Base-by-base conservation (phyloP, 2,113 vertebrate species). In the Merops nubicus region DNA sequence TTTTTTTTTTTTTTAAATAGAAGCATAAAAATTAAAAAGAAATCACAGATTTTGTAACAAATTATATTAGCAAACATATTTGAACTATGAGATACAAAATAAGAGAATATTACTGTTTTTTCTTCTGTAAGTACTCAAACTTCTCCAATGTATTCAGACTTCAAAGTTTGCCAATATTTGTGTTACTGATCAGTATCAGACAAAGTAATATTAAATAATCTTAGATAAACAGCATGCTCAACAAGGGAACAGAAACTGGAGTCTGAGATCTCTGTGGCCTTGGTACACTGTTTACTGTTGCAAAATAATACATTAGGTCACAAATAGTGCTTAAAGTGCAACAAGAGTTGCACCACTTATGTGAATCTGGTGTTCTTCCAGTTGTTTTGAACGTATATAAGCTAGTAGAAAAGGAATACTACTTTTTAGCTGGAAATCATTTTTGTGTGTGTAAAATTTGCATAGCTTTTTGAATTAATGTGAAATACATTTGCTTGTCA, bases 301-400 rank as follows among this genome's bases (percentile, higher is more conserved):
- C 92, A 91, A 96, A 97, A 96, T 88, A 90, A 73, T 60, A 72
- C 59, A 68, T 85, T 91, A 88, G 65, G 69, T 88, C 88, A 74
- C 75, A 92, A 77, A 91, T 36, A 33, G 28, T 65, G 72, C 75
- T 89, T 84, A 72, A 53, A 8, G 4, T 34, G 84, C 72, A 89
- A 86, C 20, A 65, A 64, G 59, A 77, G 5, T 86, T 48, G 38
- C 16, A 53, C 70, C 14, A 33, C 29, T 69, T 76, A 70, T 6
- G 13, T 15, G 62, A 89, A 70, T 75, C 50, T 51, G 56, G 62
- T 48, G 34, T 76, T 91, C 60, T 82, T 69, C 51, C 4, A 20
- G 19, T 69, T 38, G 43, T 68, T 92, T 76, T 57, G 54, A 65
- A 68, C 57, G 9, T n/a, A 62, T 69, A 68, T 42, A 78, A 74